These are phyloP conservation scores for Todus mexicanus DNA, from an alignment of 2,797 vertebrate species.

Conservation along the genomic window DNA sequence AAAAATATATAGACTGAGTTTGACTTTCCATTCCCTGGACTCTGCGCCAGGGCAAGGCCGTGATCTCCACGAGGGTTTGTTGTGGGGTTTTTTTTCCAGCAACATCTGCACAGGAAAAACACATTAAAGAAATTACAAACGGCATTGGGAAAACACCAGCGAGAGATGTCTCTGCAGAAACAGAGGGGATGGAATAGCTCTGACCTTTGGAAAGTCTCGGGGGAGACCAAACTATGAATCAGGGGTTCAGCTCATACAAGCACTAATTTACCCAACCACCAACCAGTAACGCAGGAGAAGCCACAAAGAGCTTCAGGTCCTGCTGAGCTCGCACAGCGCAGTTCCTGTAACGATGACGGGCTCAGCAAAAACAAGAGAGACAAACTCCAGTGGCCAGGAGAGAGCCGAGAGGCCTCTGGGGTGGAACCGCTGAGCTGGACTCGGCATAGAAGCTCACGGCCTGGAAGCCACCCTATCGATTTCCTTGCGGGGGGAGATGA, in stretches of 20 bases:
- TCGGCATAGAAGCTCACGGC: background rate
- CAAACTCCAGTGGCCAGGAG: no score
- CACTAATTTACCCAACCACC: background rate
- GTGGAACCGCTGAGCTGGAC: background rate
- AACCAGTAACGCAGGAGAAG: background rate
- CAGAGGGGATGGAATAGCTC: background rate
- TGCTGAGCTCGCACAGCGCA: background rate
- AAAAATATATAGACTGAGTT: background rate
- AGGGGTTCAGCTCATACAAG: background rate
- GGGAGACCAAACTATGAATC: background rate
- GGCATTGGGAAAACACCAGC: background rate
- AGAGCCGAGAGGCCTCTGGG: background rate
- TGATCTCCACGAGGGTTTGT: background rate
- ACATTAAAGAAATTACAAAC: background rate
- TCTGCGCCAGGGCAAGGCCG: background rate
- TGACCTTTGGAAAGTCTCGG: background rate
- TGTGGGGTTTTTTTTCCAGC: background rate
- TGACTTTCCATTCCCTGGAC: background rate
- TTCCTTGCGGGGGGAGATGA: background rate
- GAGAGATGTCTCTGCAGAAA: background rate
- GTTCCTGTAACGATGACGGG: accelerated
- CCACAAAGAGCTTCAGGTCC: background rate
- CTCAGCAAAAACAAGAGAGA: background rate
- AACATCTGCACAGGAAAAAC: slow-evolving; percentile 34
- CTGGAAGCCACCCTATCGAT: background rate